Evolutionary conservation across 92 coral and sea anemone genomes (phyloP).

Genomic region (Scolanthus callimorphus): DNA sequence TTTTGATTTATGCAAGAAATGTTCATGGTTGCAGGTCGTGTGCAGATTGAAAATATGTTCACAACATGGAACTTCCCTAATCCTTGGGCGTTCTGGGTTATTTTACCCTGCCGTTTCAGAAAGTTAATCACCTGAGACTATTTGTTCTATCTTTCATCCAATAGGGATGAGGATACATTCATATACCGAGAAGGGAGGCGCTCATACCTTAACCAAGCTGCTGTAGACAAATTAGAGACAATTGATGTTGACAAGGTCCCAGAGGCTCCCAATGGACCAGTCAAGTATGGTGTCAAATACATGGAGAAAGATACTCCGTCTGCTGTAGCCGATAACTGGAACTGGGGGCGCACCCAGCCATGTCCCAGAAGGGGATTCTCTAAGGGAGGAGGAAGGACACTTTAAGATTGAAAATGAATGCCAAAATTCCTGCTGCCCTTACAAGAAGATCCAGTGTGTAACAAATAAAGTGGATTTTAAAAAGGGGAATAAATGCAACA

Average conservation of each 20-base stretch:
- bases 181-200: constrained; percentile 27
- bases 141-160: no score
- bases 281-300: constrained; percentile 20
- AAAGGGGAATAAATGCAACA: constrained; percentile 14
- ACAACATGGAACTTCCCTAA: no score
- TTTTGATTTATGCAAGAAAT: no score
- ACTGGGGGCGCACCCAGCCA: constrained; percentile 42
- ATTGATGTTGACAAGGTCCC: constrained; percentile 10
- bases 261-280: constrained; percentile 19
- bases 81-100: no score
- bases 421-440: constrained; percentile 2
- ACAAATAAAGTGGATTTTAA: constrained; percentile 31
- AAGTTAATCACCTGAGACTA: no score
- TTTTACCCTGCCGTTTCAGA: no score
- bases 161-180: no score
- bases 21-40: no score
- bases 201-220: constrained; percentile 38
- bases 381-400: constrained; percentile 26
- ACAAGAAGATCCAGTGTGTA: constrained; percentile 2
- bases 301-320: constrained; percentile 27
- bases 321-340: constrained; percentile 34
- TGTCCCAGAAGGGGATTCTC: constrained; percentile 21
- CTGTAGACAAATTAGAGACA: constrained; percentile 14
- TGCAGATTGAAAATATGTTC: no score
- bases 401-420: constrained; percentile 10